These are phyloP conservation scores for Phaedon cochleariae DNA, from an alignment of 2,888 invertebrate species.

Conservation along the genomic window DNA sequence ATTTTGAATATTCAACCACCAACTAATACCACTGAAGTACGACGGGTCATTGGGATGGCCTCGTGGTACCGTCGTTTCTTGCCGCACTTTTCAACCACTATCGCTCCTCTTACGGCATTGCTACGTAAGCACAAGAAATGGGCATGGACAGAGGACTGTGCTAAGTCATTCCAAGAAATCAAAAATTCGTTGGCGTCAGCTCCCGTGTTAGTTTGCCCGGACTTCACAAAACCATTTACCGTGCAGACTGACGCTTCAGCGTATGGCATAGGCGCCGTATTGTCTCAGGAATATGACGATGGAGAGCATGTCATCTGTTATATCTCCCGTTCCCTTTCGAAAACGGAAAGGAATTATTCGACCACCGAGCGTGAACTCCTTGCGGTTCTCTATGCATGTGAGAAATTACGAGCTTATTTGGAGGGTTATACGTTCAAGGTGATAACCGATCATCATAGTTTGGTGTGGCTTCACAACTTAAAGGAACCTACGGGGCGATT, in stretches of 20 bases:
- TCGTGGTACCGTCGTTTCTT: slow-evolving; percentile 30
- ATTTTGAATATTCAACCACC: slow-evolving; percentile 31
- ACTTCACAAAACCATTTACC: slow-evolving; percentile 31
- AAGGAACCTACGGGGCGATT: slow-evolving; percentile 31
- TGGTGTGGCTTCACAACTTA: slow-evolving; percentile 15
- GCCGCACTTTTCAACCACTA: slow-evolving; percentile 29
- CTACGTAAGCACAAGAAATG: slow-evolving; percentile 28
- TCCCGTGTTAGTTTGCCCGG: slow-evolving; percentile 32
- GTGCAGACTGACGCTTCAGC: slow-evolving; percentile 38
- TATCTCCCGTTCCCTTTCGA: slow-evolving; percentile 23
- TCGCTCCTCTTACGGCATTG: slow-evolving; percentile 27
- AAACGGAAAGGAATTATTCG: slow-evolving; percentile 27
- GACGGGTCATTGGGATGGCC: slow-evolving; percentile 30
- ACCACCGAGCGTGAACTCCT: slow-evolving; percentile 28
- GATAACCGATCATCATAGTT: slow-evolving; percentile 31
- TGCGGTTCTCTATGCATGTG: slow-evolving; percentile 27
- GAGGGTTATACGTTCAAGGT: slow-evolving; percentile 31
- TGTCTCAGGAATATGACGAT: slow-evolving; percentile 26
- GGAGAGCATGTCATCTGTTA: slow-evolving; percentile 29
- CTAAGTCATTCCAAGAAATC: slow-evolving; percentile 28
- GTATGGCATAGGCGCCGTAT: slow-evolving; percentile 36
- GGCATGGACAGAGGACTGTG: no score
- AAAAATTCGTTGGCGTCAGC: slow-evolving; percentile 24
- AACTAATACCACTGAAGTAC: slow-evolving; percentile 25
- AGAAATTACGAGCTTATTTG: slow-evolving; percentile 34